These are phyloP conservation scores for Microtus oregoni DNA, from an alignment of 2,113 vertebrate species.

Conservation along the genomic window DNA sequence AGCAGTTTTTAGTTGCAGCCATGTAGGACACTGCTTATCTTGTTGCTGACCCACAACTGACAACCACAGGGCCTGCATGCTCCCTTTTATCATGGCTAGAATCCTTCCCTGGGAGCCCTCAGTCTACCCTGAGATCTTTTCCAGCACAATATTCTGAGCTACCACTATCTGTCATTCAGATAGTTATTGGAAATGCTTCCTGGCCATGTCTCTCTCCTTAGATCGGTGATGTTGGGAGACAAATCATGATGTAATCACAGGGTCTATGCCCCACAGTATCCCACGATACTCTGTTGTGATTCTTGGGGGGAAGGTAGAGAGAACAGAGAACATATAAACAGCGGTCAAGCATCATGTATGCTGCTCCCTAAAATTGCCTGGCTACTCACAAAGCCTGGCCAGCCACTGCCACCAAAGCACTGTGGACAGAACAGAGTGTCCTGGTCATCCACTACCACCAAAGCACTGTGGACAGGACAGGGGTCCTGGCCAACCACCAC, in stretches of 20 bases:
- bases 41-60: not conserved
- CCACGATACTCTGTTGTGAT: not conserved
- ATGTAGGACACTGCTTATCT: not conserved
- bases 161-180: not conserved
- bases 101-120: not conserved
- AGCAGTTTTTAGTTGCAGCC: not conserved
- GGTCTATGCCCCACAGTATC: not conserved
- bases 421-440: not conserved
- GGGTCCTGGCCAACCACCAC: no score
- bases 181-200: not conserved
- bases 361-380: not conserved
- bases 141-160: not conserved
- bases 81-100: not conserved
- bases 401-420: no score
- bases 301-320: not conserved
- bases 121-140: not conserved
- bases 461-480: not conserved
- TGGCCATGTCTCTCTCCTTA: not conserved
- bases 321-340: not conserved
- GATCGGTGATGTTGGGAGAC: not conserved
- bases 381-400: not conserved
- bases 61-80: fast-evolving
- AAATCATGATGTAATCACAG: not conserved
- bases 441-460: not conserved
- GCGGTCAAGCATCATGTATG: not conserved